These are phyloP conservation scores for Lepidochitona cinerea DNA, from an alignment of 2,888 invertebrate species.

Conservation along the genomic window DNA sequence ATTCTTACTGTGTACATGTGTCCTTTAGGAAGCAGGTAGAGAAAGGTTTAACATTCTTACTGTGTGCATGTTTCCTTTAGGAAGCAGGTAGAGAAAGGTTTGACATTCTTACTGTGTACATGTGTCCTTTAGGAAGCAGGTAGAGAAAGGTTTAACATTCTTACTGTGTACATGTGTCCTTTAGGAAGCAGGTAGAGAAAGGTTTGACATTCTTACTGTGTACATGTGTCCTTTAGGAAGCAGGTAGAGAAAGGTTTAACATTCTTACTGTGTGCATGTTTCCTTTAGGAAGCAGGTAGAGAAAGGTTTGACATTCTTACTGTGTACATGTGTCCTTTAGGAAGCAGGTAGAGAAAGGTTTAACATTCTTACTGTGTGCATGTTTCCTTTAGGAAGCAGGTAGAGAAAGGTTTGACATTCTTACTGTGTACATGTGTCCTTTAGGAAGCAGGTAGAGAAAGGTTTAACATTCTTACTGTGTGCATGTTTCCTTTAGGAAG, in stretches of 20 bases:
- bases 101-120: conserved; percentile 87
- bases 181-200: conserved; percentile 77
- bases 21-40: conserved; percentile 77
- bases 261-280: too few relatives aligned
- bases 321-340: too few relatives aligned
- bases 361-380: conserved; percentile 87
- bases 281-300: conserved; percentile 77
- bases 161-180: too few relatives aligned
- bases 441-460: conserved; percentile 77
- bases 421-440: too few relatives aligned
- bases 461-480: conserved; percentile 86
- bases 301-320: conserved; percentile 83
- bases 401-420: conserved; percentile 86
- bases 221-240: too few relatives aligned
- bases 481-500: too few relatives aligned
- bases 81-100: conserved; percentile 79
- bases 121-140: conserved; percentile 63
- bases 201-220: conserved; percentile 86
- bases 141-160: conserved; percentile 86
- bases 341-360: conserved; percentile 79
- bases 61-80: too few relatives aligned
- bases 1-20: too few relatives aligned
- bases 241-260: conserved; percentile 82
- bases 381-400: conserved; percentile 63
- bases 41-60: conserved; percentile 83